phyloP scores from a whole-genome alignment of 2,888 invertebrate genomes.

The Sthenelais limicola region DNA sequence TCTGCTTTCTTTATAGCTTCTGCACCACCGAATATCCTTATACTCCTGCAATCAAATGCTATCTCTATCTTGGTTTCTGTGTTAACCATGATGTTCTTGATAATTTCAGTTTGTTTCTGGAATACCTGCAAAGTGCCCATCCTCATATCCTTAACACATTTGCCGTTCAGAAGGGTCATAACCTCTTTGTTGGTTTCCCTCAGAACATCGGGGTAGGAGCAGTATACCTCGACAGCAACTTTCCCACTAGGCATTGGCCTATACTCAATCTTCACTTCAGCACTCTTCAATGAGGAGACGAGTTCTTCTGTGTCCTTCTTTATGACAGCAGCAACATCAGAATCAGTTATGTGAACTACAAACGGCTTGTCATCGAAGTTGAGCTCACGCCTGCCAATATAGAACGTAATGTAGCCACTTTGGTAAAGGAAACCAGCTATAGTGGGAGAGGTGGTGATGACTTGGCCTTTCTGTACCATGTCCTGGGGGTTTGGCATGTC shows the following conservation, averaged over 20 bases:
- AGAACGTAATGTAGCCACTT: constrained; percentile 34
- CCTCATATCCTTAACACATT: neutral
- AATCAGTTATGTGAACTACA: constrained; percentile 5
- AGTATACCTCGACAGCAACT: constrained; percentile 7
- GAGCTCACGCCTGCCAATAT: constrained; percentile 23
- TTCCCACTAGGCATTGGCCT: constrained; percentile 1
- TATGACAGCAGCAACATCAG: constrained; percentile 8
- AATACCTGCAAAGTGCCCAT: constrained; percentile 16
- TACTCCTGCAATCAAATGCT: constrained; percentile 11
- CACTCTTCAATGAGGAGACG: constrained; percentile 16
- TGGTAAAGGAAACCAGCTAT: constrained; percentile 29
- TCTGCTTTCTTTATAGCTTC: constrained; percentile 3
- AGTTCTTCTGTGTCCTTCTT: constrained; percentile 14
- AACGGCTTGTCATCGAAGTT: constrained; percentile 23
- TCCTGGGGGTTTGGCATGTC: constrained; percentile 17
- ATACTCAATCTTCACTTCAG: constrained; percentile 16
- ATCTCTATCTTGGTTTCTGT: constrained; percentile 21
- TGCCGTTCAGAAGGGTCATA: constrained; percentile 9
- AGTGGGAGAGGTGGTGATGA: constrained; percentile 23
- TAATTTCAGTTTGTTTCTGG: constrained; percentile 6
- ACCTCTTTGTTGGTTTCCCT: constrained; percentile 17
- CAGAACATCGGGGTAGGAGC: constrained; percentile 25
- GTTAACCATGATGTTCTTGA: constrained; percentile 10
- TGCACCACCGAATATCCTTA: constrained; percentile 5
- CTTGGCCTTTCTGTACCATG: constrained; percentile 31